A percentile compares a stretch with the other conserved stretches of the same genome.
phyloP scores from a whole-genome alignment of 1,140 invertebrate genomes.

The Papilio dardanus region DNA sequence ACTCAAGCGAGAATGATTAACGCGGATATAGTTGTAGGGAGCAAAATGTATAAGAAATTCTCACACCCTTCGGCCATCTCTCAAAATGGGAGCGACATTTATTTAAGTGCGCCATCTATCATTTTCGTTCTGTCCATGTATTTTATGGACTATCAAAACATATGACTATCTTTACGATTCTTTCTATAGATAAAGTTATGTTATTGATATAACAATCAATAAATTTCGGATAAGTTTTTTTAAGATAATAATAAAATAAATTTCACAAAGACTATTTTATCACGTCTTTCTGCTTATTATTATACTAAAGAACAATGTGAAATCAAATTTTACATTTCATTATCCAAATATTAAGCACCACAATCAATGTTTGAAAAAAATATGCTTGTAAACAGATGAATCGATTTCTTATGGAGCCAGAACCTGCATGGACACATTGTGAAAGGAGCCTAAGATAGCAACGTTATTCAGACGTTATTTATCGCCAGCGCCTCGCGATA shows the following conservation, averaged over 20 bases:
- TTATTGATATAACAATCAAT: not conserved
- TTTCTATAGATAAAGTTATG: not conserved
- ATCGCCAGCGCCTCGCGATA: constrained; percentile 46
- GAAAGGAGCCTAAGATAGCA: constrained; percentile 21
- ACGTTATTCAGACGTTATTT: constrained; percentile 67
- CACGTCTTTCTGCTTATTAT: no score
- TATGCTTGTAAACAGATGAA: not conserved
- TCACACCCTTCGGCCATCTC: constrained; percentile 34
- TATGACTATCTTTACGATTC: not conserved
- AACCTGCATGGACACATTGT: not conserved
- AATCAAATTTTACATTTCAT: no score
- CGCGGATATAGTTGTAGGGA: constrained; percentile 44
- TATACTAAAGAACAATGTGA: not conserved
- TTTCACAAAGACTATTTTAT: not conserved
- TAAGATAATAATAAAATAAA: not conserved
- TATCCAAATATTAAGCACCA: no score
- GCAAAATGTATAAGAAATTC: constrained; percentile 49
- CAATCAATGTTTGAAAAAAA: not conserved
- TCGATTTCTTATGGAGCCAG: not conserved
- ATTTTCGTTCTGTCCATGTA: constrained; percentile 29
- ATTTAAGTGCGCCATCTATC: constrained; percentile 37
- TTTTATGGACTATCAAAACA: constrained; percentile 21
- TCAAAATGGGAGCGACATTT: constrained; percentile 34
- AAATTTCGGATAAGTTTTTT: not conserved
- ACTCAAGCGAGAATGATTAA: constrained; percentile 71